These are phyloP conservation scores for Heliconius melpomene DNA, from an alignment of 1,140 invertebrate genomes.

Conservation along the genomic window DNA sequence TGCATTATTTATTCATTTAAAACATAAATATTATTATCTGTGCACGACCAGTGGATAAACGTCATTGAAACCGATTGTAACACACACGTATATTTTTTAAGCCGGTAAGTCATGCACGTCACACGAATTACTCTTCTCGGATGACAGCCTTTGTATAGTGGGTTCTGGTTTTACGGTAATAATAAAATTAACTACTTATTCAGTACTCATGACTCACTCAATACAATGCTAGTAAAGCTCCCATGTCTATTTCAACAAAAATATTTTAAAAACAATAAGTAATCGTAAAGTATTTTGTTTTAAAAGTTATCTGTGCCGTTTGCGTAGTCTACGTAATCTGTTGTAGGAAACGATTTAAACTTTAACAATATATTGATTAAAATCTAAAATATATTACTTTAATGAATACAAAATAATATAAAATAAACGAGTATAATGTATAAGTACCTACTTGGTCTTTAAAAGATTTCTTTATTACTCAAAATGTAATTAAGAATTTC, in stretches of 20 bases:
- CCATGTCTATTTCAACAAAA: background rate
- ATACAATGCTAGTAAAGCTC: background rate
- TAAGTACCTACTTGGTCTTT: too few species aligned
- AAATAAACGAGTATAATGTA: too few species aligned
- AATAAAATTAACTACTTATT: conserved; percentile 11
- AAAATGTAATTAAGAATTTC: background rate
- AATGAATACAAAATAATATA: too few species aligned
- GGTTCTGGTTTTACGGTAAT: background rate
- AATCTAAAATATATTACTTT: too few species aligned
- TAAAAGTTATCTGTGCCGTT: background rate
- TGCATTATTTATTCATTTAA: too few species aligned
- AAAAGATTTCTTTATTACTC: background rate
- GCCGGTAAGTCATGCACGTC: background rate
- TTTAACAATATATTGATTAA: too few species aligned
- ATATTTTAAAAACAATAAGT: background rate
- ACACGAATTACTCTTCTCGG: background rate
- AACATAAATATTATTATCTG: background rate
- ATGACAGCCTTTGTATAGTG: background rate
- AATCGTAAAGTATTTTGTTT: conserved; percentile 2
- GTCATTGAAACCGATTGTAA: background rate
- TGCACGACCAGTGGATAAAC: background rate
- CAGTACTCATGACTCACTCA: background rate
- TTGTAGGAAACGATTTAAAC: background rate
- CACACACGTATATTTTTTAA: conserved; percentile 4
- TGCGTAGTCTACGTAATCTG: background rate